phyloP scores from a whole-genome alignment of 2,888 invertebrate species.

The Scelioninae gen. 1 region DNA sequence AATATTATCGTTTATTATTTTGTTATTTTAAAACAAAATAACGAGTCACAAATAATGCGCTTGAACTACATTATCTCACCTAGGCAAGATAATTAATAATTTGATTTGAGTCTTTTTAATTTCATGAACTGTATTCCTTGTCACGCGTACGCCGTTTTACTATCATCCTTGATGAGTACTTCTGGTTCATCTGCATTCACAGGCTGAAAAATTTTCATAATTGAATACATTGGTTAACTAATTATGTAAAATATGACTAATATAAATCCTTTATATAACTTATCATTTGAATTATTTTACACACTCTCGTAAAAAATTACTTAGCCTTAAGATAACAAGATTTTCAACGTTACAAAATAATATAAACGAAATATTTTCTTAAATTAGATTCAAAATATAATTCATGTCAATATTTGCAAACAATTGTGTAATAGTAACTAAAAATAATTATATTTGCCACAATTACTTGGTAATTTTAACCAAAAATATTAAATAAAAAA shows the following conservation, averaged over 20 bases:
- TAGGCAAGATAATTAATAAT: constrained; percentile 44
- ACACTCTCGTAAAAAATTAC: too few relatives aligned
- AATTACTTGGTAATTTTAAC: too few relatives aligned
- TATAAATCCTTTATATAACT: not conserved
- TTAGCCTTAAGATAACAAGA: too few relatives aligned
- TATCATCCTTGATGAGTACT: constrained; percentile 60
- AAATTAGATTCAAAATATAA: too few relatives aligned
- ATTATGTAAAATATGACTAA: not conserved
- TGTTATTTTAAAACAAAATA: constrained; percentile 12
- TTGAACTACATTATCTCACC: constrained; percentile 14
- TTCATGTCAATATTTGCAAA: too few relatives aligned
- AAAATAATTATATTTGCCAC: not conserved
- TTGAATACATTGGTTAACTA: constrained; percentile 4
- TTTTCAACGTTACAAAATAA: too few relatives aligned
- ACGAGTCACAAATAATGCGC: constrained; percentile 13
- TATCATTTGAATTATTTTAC: not conserved
- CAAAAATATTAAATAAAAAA: too few relatives aligned
- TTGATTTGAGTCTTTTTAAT: constrained; percentile 35
- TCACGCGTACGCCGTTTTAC: constrained; percentile 53
- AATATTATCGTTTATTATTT: constrained; percentile 19
- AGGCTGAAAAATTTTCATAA: constrained; percentile 39
- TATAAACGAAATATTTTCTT: too few relatives aligned
- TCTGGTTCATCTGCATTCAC: constrained; percentile 59
- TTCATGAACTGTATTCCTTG: constrained; percentile 23
- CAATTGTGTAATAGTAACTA: too few relatives aligned